Evolutionary conservation across 2,888 invertebrate species (phyloP), one percentile per base, ranked within the genome.

Genomic region (Drosophila lacicola): DNA sequence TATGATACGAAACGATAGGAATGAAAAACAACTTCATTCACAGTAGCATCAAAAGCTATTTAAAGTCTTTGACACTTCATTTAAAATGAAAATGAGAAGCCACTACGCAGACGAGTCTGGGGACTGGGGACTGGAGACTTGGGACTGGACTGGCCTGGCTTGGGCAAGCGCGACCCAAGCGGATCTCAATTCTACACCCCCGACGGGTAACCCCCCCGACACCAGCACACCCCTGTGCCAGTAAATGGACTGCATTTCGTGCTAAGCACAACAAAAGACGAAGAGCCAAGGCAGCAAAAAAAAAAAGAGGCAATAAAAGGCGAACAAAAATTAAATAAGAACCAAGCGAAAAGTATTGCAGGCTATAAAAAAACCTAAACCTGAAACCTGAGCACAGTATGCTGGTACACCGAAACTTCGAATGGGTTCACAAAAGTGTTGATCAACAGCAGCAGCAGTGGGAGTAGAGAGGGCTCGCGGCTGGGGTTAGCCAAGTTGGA

Each of bases 51-150:
- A 79, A 89, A 88, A 89, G 86, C 90, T 75, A 87, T 89, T 87
- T 88, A 88, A 86, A 89, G 83, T 87, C 87, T 87, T 87, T 87
- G 87, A 87, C 87, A 89, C 87, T 89, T 87, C 88, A 87, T 88
- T 87, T 87, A 86, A 83, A 89, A 88, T 82, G 88, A 85, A 86
- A 89, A 85, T 82, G 80, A 81, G 88, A 84, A 80, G 73, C 68
- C 50, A 65, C 61, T 64, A 46, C 34, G 47, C 64, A 55, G 53
- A 39, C 51, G 14, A 25, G 17, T 2, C 44, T 29, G 34, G n/a
- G 11, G 29, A 29, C 25, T 29, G 25, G 25, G 8, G 25, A 29
- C 44, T 8, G 21, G 21, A 8, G 17, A 6, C 6, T 42, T 4
- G 17, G 10, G 3, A 8, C 29, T 25, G 17, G 13, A 3, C 47